Percentiles rank a stretch among this genome's conserved stretches.
phyloP scores from a whole-genome alignment of 2,888 invertebrate species.

The Agrilus cyanescens region DNA sequence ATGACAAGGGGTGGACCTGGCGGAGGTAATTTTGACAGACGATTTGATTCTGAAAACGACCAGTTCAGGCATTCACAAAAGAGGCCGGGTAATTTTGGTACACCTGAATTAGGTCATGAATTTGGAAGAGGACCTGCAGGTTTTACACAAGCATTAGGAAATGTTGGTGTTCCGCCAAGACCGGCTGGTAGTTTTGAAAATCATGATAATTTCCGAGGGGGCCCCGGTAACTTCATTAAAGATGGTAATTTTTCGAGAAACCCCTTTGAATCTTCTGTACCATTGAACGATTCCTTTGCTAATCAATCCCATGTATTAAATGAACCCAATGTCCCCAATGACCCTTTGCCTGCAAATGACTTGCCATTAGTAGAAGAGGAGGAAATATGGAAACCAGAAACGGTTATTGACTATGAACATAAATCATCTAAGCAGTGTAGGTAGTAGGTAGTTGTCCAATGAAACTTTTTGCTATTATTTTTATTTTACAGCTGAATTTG shows the following conservation, averaged over 20 bases:
- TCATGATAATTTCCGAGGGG: conserved; percentile 7
- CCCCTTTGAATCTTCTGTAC: no score
- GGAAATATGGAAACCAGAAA: conserved; percentile 44
- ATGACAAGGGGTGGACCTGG: conserved; percentile 10
- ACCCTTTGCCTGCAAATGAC: conserved; percentile 14
- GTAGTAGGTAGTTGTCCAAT: conserved; percentile 20
- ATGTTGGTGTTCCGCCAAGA: conserved; percentile 1
- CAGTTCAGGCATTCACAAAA: conserved; percentile 1
- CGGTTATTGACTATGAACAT: conserved; percentile 62
- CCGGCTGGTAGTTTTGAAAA: conserved; percentile 4
- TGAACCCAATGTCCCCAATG: conserved; percentile 5
- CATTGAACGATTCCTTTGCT: background rate
- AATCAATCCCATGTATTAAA: background rate
- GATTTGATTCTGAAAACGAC: background rate
- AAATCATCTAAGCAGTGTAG: conserved; percentile 42
- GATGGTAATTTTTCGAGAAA: background rate
- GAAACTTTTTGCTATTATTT: conserved; percentile 1
- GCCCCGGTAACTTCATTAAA: conserved; percentile 12
- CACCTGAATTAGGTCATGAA: background rate
- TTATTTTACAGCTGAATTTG: conserved; percentile 24
- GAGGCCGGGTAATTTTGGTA: background rate
- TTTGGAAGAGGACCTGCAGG: conserved; percentile 3
- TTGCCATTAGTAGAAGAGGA: conserved; percentile 34
- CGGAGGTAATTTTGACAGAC: conserved; percentile 2
- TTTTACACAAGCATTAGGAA: background rate